phyloP scores from a whole-genome alignment of 2,113 vertebrate species.

The Bungarus multicinctus region DNA sequence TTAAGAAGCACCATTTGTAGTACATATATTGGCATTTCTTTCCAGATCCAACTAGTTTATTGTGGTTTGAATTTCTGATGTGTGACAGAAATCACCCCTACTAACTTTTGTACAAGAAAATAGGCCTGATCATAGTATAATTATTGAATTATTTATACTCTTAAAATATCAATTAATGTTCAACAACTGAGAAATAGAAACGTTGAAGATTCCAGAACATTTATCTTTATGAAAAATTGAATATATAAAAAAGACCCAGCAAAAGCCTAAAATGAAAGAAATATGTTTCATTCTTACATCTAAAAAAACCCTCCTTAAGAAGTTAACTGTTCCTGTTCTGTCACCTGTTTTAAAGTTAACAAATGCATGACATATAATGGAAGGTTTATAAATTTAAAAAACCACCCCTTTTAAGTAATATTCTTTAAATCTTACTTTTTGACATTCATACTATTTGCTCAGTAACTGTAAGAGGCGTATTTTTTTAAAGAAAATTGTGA shows the following conservation, averaged over 20 bases:
- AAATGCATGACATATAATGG: slow-evolving; percentile 73
- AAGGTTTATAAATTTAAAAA: slow-evolving; percentile 82
- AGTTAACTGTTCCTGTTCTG: slow-evolving; percentile 69
- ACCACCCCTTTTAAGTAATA: slow-evolving; percentile 81
- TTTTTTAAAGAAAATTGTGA: slow-evolving; percentile 81
- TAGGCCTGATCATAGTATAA: background rate
- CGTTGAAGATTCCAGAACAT: slow-evolving; percentile 25
- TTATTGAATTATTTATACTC: background rate
- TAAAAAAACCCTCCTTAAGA: slow-evolving; percentile 72
- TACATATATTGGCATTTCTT: background rate
- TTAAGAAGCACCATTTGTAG: background rate
- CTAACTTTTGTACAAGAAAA: background rate
- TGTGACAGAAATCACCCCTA: background rate
- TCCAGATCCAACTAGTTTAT: background rate
- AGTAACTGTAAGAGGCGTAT: slow-evolving; percentile 79
- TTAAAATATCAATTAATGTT: slow-evolving; percentile 18
- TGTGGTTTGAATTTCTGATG: background rate
- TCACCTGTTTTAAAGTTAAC: slow-evolving; percentile 73
- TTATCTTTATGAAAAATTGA: slow-evolving; percentile 58
- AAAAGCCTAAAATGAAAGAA: slow-evolving; percentile 20
- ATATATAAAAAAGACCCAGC: slow-evolving; percentile 32
- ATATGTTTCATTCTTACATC: slow-evolving; percentile 54
- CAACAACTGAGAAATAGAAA: slow-evolving; percentile 38
- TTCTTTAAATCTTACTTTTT: slow-evolving; percentile 82
- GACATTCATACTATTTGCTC: slow-evolving; percentile 77